These are phyloP conservation scores for Sarcophaga subvicina DNA, from an alignment of 2,888 invertebrate genomes.

Conservation along the genomic window DNA sequence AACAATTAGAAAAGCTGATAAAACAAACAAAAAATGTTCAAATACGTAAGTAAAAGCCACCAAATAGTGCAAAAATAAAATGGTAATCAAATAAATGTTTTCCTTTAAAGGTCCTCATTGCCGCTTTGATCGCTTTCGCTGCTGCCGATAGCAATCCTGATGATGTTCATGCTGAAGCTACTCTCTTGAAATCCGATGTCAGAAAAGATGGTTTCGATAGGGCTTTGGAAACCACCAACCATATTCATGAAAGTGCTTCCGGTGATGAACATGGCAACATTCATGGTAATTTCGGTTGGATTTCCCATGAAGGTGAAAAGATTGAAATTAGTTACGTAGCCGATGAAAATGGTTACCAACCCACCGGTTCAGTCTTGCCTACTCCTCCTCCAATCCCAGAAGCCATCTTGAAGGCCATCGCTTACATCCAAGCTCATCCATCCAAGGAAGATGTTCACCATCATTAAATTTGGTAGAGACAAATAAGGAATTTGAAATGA, in stretches of 20 bases:
- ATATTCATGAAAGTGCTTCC: constrained; percentile 69
- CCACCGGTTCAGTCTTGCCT: constrained; percentile 70
- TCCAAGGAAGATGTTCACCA: constrained; percentile 53
- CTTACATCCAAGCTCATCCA: constrained; percentile 71
- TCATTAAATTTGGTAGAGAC: constrained; percentile 13
- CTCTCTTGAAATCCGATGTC: constrained; percentile 71
- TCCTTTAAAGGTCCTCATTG: constrained; percentile 24
- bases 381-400: constrained; percentile 72
- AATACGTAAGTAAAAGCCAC: constrained; percentile 67
- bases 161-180: constrained; percentile 71
- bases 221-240: constrained; percentile 73
- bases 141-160: constrained; percentile 19
- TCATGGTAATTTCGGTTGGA: constrained; percentile 74
- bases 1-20: neutral
- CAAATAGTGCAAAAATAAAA: neutral
- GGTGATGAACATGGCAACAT: constrained; percentile 75
- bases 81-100: neutral
- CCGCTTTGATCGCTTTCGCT: constrained; percentile 16
- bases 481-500: no score
- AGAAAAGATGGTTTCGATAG: constrained; percentile 74
- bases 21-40: constrained; percentile 46
- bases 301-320: constrained; percentile 76
- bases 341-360: constrained; percentile 76
- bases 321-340: constrained; percentile 74
- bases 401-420: constrained; percentile 70